Conservation (phyloP, 2,113 vertebrate genomes). For the Cheirogaleus medius region DNA sequence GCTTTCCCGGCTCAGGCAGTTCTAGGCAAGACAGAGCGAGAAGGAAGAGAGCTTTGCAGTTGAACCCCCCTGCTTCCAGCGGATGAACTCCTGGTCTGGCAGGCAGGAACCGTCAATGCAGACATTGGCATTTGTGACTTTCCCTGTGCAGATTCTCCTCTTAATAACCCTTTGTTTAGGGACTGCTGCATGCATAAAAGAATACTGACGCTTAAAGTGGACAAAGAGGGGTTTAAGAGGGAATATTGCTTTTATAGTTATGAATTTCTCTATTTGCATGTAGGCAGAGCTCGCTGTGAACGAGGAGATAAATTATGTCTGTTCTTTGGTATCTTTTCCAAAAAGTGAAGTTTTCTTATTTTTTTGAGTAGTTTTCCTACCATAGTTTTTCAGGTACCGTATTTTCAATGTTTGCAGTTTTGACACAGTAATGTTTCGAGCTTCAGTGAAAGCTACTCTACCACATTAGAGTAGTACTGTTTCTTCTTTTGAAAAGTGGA, state of each 20-base stretch:
- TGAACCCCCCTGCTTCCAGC: neutral
- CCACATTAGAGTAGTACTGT: no score
- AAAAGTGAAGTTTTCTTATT: neutral
- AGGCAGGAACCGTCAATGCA: neutral
- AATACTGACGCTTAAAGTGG: neutral
- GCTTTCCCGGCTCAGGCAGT: neutral
- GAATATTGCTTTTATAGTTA: neutral
- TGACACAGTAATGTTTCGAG: neutral
- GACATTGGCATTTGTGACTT: neutral
- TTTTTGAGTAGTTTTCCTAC: neutral
- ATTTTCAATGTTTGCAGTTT: neutral
- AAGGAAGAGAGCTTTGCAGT: neutral
- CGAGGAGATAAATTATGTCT: neutral
- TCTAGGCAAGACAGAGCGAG: neutral
- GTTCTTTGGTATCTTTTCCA: neutral
- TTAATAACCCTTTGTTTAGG: neutral
- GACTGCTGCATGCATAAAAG: neutral
- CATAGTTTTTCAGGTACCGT: neutral
- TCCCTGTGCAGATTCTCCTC: neutral
- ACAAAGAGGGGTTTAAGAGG: neutral
- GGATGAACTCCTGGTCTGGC: neutral
- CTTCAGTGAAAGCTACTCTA: no score
- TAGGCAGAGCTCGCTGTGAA: neutral
- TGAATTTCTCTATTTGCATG: neutral
- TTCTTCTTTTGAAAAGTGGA: neutral